Percentiles rank a stretch among this genome's conserved stretches.
Evolutionary conservation across 2,797 vertebrate species (phyloP).

Genomic region (Falco biarmicus): DNA sequence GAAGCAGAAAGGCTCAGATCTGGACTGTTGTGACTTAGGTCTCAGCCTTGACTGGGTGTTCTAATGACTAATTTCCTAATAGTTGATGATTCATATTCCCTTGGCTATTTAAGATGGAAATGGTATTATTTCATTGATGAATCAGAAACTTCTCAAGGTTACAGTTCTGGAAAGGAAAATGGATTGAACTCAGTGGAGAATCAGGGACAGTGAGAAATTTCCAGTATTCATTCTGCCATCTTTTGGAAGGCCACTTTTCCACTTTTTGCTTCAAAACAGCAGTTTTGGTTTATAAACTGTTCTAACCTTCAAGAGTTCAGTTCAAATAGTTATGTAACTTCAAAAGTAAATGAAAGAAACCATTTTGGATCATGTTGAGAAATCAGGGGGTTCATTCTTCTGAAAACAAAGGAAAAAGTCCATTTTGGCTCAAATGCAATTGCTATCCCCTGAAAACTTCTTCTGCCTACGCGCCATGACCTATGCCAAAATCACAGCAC

Average conservation of each 20-base stretch:
- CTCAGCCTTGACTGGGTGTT: neutral
- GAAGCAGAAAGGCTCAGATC: neutral
- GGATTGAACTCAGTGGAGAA: neutral
- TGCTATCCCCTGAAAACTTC: accelerated
- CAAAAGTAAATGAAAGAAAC: neutral
- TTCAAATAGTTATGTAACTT: neutral
- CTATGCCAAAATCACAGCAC: neutral
- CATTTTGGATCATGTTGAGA: neutral
- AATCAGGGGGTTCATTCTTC: accelerated
- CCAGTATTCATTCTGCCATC: neutral
- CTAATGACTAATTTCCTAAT: neutral
- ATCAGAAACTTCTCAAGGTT: neutral
- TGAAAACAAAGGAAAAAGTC: neutral
- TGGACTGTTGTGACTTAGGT: neutral
- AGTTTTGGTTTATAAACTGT: neutral
- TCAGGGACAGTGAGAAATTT: neutral
- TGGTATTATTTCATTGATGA: neutral
- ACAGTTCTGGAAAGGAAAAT: neutral
- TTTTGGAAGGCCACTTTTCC: neutral
- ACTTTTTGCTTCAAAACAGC: neutral
- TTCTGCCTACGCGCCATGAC: neutral
- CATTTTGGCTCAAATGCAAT: neutral
- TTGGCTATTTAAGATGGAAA: neutral
- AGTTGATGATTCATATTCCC: neutral
- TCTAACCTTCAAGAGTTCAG: neutral